Conservation (phyloP, 2,888 invertebrate species). For the Morpho achilles region DNA sequence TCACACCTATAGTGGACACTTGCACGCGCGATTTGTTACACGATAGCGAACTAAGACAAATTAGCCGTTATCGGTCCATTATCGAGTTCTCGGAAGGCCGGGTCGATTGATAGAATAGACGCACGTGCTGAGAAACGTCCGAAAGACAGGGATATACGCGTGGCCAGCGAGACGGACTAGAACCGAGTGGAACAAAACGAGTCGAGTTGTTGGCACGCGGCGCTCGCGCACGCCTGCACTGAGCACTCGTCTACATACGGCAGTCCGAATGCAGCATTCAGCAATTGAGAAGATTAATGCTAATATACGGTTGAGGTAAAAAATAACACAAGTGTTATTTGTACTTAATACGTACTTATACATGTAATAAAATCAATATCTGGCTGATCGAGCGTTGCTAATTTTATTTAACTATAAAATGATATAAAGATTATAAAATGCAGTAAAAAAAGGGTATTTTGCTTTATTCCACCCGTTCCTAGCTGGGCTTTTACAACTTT, state of each 20-base stretch:
- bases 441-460: no score
- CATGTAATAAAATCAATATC: no score
- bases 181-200: constrained; percentile 40
- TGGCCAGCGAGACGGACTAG: constrained; percentile 44
- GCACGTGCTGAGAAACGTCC: constrained; percentile 39
- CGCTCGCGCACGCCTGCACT: constrained; percentile 35
- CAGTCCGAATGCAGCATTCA: constrained; percentile 23
- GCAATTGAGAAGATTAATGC: constrained; percentile 20
- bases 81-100: constrained; percentile 51
- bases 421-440: no score
- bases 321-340: constrained; percentile 3
- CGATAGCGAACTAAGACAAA: constrained; percentile 36
- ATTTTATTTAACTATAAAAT: no score
- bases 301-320: constrained; percentile 4
- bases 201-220: constrained; percentile 26
- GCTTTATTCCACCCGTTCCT: no score
- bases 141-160: constrained; percentile 41
- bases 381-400: no score
- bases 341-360: no score
- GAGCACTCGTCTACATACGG: constrained; percentile 17
- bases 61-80: constrained; percentile 59
- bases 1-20: constrained; percentile 46
- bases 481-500: no score
- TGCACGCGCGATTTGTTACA: constrained; percentile 47
- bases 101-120: constrained; percentile 31